These are phyloP conservation scores for Listronotus oregonensis DNA, from an alignment of 1,140 invertebrate species.

Conservation along the genomic window DNA sequence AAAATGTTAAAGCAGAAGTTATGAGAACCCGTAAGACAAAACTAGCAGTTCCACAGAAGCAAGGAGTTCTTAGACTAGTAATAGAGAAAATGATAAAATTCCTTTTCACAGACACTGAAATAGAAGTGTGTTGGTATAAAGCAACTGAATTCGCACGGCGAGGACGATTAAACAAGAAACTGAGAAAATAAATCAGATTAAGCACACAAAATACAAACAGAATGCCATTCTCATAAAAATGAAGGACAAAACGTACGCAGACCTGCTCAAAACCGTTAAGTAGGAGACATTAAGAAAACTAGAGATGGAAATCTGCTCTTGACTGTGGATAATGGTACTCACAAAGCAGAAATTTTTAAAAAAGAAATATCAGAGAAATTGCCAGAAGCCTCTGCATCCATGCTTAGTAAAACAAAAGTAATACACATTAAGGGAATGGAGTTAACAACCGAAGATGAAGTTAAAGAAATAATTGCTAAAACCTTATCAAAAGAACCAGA, in stretches of 20 bases:
- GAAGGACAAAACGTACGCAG: no score
- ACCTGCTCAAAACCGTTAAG: no score
- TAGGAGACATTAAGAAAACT: not conserved
- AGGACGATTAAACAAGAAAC: not conserved
- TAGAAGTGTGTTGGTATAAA: not conserved
- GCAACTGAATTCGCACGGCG: no score
- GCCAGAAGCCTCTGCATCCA: not conserved
- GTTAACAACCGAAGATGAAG: not conserved
- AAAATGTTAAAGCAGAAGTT: not conserved
- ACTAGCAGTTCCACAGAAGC: not conserved
- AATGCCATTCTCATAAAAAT: no score
- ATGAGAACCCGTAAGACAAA: not conserved
- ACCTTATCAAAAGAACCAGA: not conserved
- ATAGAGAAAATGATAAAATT: not conserved
- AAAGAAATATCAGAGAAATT: not conserved
- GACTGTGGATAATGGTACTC: not conserved
- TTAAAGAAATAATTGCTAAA: not conserved
- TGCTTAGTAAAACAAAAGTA: not conserved
- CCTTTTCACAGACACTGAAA: not conserved
- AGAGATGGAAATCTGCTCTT: not conserved
- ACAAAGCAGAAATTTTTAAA: conserved; percentile 1
- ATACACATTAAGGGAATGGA: not conserved
- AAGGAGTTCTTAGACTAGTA: not conserved
- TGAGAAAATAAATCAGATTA: no score
- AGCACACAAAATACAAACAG: no score